Conservation (phyloP, 1,140 invertebrate genomes). For the Drosophila mojavensis region DNA sequence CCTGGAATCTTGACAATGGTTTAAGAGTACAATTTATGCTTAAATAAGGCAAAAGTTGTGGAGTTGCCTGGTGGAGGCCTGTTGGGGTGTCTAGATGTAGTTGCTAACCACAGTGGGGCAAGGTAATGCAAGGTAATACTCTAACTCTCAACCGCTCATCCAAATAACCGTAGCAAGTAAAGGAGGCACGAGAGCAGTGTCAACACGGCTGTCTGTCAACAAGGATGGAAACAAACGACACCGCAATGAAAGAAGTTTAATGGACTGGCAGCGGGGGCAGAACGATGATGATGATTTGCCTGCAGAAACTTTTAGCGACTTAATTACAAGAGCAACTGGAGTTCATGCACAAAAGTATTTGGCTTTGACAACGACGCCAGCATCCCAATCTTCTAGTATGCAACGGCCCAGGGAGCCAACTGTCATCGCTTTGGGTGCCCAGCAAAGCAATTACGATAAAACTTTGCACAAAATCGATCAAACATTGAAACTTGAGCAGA, state of each 20-base stretch:
- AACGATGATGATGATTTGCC: conserved; percentile 23
- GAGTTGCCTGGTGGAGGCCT: not conserved
- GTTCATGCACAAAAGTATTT: conserved; percentile 42
- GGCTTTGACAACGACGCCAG: conserved; percentile 20
- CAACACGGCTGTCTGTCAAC: conserved; percentile 54
- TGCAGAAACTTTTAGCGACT: conserved; percentile 75
- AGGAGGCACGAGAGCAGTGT: conserved; percentile 46
- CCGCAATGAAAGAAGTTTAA: conserved; percentile 69
- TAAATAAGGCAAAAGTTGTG: conserved; percentile 33
- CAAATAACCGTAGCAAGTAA: conserved; percentile 48
- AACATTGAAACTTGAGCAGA: conserved; percentile 49
- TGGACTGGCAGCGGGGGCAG: conserved; percentile 34
- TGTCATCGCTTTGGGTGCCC: conserved; percentile 12
- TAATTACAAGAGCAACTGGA: conserved; percentile 72
- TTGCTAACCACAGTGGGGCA: conserved; percentile 23
- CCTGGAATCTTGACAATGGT: conserved; percentile 36
- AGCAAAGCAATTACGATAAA: conserved; percentile 62
- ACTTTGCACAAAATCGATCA: conserved; percentile 69
- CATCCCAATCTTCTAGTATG: not conserved
- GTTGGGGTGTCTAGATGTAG: not conserved
- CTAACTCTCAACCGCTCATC: conserved; percentile 20
- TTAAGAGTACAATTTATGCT: conserved; percentile 71
- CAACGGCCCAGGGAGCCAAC: conserved; percentile 13
- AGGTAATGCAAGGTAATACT: conserved; percentile 15
- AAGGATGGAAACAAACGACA: conserved; percentile 27